Evolutionary conservation across 2,888 invertebrate genomes (phyloP).

Genomic region (Nephrotoma appendiculata): DNA sequence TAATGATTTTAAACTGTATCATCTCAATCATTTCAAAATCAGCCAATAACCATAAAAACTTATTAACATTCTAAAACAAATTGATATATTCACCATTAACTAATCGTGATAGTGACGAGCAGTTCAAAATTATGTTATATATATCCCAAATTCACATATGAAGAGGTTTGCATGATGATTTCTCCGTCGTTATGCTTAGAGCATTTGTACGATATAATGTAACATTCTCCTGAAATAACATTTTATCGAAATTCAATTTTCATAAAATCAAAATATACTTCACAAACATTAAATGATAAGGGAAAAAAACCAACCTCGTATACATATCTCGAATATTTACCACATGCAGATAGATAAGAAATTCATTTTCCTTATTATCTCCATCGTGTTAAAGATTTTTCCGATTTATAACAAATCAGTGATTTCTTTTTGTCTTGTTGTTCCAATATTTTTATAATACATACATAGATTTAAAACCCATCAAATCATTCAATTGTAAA

Average conservation of each 20-base stretch:
- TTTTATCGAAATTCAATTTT: background rate
- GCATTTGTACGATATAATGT: background rate
- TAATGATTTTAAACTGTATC: too few species aligned
- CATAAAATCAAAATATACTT: background rate
- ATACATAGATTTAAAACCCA: background rate
- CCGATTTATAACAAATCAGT: background rate
- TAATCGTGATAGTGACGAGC: background rate
- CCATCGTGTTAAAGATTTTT: background rate
- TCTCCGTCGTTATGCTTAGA: background rate
- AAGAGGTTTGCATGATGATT: background rate
- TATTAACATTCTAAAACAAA: background rate
- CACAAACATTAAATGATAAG: background rate
- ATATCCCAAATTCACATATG: background rate
- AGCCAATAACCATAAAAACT: too few species aligned
- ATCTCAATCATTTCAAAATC: too few species aligned
- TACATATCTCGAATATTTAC: background rate
- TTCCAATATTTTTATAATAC: background rate
- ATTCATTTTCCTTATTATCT: background rate
- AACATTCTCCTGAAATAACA: background rate
- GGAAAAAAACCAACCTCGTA: background rate
- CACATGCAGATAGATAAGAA: background rate
- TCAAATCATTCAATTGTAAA: background rate
- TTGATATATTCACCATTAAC: background rate
- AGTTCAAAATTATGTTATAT: background rate
- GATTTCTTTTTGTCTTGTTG: background rate